A percentile compares a stretch with the other conserved stretches of the same genome.
These are phyloP conservation scores for Papilio polyxenes DNA, from an alignment of 1,140 invertebrate species.

Conservation along the genomic window DNA sequence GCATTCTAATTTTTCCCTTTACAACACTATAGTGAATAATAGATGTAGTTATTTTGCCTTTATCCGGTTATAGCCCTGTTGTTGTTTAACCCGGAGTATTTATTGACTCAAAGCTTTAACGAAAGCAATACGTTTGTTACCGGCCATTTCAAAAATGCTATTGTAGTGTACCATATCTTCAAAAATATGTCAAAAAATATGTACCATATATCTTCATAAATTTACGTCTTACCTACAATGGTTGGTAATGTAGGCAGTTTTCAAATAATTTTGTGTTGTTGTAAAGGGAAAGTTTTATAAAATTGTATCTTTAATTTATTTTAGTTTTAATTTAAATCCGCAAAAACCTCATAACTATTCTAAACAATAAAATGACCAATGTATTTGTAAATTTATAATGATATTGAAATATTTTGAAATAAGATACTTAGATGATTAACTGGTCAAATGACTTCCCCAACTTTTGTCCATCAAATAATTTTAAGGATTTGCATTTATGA, in stretches of 20 bases:
- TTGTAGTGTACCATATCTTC: neutral
- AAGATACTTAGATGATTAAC: neutral
- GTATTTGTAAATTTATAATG: neutral
- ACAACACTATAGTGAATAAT: neutral
- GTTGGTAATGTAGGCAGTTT: neutral
- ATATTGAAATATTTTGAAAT: neutral
- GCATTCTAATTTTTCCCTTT: slow-evolving; percentile 11
- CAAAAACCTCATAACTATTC: neutral
- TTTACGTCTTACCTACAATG: no score
- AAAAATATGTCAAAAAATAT: no score
- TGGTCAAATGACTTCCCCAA: slow-evolving; percentile 34
- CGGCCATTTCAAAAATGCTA: neutral
- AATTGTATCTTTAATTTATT: neutral
- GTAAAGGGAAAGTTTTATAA: neutral
- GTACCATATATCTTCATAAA: neutral
- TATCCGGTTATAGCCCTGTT: neutral
- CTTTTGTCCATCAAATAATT: slow-evolving; percentile 41
- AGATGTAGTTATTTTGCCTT: neutral
- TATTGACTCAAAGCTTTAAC: neutral
- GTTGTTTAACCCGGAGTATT: neutral
- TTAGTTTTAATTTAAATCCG: neutral
- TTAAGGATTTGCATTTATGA: slow-evolving; percentile 42
- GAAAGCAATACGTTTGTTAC: neutral
- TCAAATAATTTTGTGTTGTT: neutral
- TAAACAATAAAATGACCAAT: neutral